Percentiles rank a stretch among this genome's conserved stretches.
These are phyloP conservation scores for Eupeodes luniger DNA, from an alignment of 2,888 invertebrate species.

Conservation along the genomic window DNA sequence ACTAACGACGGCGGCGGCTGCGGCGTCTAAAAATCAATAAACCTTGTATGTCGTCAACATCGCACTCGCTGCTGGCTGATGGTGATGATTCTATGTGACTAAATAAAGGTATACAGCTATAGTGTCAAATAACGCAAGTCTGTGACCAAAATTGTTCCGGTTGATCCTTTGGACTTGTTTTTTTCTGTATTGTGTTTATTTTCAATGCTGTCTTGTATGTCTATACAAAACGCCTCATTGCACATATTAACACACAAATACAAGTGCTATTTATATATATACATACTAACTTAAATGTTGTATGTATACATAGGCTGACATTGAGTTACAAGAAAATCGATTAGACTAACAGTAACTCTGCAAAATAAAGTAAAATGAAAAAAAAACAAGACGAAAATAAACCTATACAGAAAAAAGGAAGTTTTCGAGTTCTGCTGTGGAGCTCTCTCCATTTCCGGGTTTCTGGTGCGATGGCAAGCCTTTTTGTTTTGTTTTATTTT, in stretches of 20 bases:
- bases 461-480: conserved; percentile 30
- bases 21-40: conserved; percentile 67
- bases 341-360: conserved; percentile 58
- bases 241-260: conserved; percentile 61
- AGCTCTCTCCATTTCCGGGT: conserved; percentile 45
- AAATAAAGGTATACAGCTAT: not conserved
- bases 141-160: conserved; percentile 75
- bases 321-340: conserved; percentile 75
- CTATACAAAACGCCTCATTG: conserved; percentile 44
- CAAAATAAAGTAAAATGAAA: not conserved
- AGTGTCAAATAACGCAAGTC: conserved; percentile 72
- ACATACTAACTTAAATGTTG: conserved; percentile 27
- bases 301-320: conserved; percentile 68
- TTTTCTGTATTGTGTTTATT: not conserved
- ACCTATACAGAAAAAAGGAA: not conserved
- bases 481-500: conserved; percentile 27
- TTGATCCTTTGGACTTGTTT: conserved; percentile 58
- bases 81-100: not conserved
- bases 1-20: too few relatives aligned
- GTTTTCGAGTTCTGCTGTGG: conserved; percentile 22
- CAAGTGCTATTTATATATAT: conserved; percentile 12
- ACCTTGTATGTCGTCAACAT: conserved; percentile 26
- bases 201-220: conserved; percentile 25
- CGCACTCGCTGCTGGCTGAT: not conserved
- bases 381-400: not conserved